phyloP scores from a whole-genome alignment of 2,888 invertebrate genomes.

The Drosophila paranaensis region DNA sequence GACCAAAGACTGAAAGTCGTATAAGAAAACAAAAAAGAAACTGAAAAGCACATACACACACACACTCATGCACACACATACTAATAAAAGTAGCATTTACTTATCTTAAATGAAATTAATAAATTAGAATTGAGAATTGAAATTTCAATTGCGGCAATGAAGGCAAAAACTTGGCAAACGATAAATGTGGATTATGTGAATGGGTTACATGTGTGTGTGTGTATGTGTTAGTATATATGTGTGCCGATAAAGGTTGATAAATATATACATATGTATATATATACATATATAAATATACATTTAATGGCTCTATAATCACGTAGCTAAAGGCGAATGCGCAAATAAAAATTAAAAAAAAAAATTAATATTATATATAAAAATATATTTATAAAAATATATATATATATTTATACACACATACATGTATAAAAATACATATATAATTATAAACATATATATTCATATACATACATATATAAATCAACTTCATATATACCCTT shows the following conservation, averaged over 20 bases:
- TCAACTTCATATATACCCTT: neutral
- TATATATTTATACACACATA: conserved; percentile 22
- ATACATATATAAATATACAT: conserved; percentile 3
- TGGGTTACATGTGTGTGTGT: conserved; percentile 20
- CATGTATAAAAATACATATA: neutral
- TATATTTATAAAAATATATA: neutral
- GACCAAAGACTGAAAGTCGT: conserved; percentile 25
- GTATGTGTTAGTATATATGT: conserved; percentile 3
- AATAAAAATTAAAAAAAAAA: conserved; percentile 13
- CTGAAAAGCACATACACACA: conserved; percentile 8
- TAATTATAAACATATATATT: neutral
- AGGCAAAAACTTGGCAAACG: conserved; percentile 37
- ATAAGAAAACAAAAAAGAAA: conserved; percentile 8
- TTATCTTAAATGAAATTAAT: conserved; percentile 77
- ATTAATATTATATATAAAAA: neutral
- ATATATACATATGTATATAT: neutral
- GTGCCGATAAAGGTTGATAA: neutral
- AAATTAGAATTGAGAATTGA: conserved; percentile 67
- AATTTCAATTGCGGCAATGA: conserved; percentile 43
- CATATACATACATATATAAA: conserved; percentile 4
- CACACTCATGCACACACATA: neutral
- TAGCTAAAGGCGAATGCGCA: conserved; percentile 49
- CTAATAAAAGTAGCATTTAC: conserved; percentile 51
- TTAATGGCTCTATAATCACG: conserved; percentile 76
- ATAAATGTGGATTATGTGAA: conserved; percentile 51